Base-by-base conservation (phyloP, 1,140 invertebrate genomes). In the Nasonia longicornis region DNA sequence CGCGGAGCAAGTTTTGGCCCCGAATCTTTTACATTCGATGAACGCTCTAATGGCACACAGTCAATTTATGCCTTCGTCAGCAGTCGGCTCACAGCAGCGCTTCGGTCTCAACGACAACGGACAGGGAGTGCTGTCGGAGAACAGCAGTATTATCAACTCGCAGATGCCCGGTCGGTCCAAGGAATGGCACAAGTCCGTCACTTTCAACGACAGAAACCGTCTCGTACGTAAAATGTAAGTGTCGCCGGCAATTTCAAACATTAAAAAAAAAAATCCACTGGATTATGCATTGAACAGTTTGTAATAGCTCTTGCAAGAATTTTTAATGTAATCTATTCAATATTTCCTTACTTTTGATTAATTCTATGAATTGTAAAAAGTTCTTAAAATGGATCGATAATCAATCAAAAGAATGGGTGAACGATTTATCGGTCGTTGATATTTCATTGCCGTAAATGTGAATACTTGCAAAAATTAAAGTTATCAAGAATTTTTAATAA, bases 181-280 rank as follows among this genome's bases (percentile, higher is more conserved):
- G 69, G 81, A 82, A 31, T 82, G 81, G 81, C 81, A 82, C 35
- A 82, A 82, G 12, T 79, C 77, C 11, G 77, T 79, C 12, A 79
- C 81, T 14, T 82, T 82, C 35, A 82, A 79, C 22, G 38, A 79
- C 12, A 67, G 81, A 42, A 82, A 82, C 31, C 76, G 81, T 75
- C 71, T 82, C 2, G 79, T 82, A 20, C 77, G 81, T 10, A 82
- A 82, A 79, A 82, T 82, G 81, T 82, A 73, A 70, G 77, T 38
- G 2, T 64, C 35, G 20, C 7, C 16, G 52, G 20, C 4, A 20
- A 58, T 58, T n/a, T 20, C 16, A 20, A 20, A 42, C 38, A 42
- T 42, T 42, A 42, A 42, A 42, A 42, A 42, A 42, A 42, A 8
- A 7, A 42, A 42, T 42, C 6, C 8, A 42, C 38, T 7, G 38